A percentile compares a stretch with the other conserved stretches of the same genome.
Evolutionary conservation across 2,797 vertebrate species (phyloP).

Genomic region (Pampus argenteus): DNA sequence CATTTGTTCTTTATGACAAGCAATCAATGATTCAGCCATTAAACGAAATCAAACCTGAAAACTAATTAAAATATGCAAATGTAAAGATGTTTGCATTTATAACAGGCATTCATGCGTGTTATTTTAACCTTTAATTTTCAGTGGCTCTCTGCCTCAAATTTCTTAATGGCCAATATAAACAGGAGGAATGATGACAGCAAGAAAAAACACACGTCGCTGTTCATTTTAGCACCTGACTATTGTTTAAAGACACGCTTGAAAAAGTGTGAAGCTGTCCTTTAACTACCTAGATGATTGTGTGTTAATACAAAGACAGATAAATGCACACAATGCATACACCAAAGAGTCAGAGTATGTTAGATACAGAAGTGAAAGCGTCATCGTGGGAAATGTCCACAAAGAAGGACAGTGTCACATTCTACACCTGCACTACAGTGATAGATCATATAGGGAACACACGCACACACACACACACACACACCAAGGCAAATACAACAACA

Average conservation of each 20-base stretch:
- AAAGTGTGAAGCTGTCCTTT: background rate
- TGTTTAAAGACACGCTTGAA: no score
- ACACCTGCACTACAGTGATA: constrained; percentile 42
- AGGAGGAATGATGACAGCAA: no score
- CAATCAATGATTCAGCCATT: constrained; percentile 35
- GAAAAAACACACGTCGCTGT: no score
- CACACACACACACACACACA: constrained; percentile 14
- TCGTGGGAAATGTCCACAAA: constrained; percentile 76
- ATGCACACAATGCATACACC: constrained; percentile 10
- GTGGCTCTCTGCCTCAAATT: background rate
- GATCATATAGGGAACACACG: constrained; percentile 24
- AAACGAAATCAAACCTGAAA: constrained; percentile 6
- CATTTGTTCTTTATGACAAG: background rate
- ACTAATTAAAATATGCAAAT: constrained; percentile 50
- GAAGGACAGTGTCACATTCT: constrained; percentile 69
- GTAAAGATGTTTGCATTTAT: constrained; percentile 13
- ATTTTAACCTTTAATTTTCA: constrained; percentile 17
- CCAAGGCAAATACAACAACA: constrained; percentile 6
- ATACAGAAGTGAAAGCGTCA: background rate
- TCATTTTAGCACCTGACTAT: no score
- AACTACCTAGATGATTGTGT: background rate
- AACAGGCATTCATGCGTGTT: background rate
- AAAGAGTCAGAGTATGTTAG: background rate
- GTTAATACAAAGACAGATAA: background rate
- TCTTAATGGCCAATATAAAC: no score